Evolutionary conservation across 1,140 invertebrate genomes (phyloP), one percentile per base, ranked within the genome.

Genomic region (Platyura marginata): DNA sequence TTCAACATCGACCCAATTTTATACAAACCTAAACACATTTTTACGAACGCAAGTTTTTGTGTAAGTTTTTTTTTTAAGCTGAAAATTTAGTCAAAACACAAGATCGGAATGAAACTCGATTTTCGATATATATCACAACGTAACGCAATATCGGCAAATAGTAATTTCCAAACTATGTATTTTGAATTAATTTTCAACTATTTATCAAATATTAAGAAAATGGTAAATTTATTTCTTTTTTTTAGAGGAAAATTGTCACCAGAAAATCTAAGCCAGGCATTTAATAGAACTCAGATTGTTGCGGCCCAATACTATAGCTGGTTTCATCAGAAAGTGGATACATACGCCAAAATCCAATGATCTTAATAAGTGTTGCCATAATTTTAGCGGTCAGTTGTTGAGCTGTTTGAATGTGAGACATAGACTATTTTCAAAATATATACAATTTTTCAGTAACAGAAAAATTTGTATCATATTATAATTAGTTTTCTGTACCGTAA

Each of bases 221-320:
- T n/a, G n/a, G n/a, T n/a, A n/a, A n/a, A n/a, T n/a, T n/a, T 42
- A 4, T 42, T 36, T 50, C 52, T 45, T 43, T 42, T 42, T 75
- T 75, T 36, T 62, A 84, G 81, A 41, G 79, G 79, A 8, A 72
- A 78, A 47, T 66, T 81, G 51, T 80, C 79, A 37, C 78, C 80
- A 23, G 77, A 81, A 57, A 79, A 74, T 53, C 64, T 83, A 74
- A 52, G 74, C 61, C 58, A 77, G 46, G 75, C 76, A 1, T 57
- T 82, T 0, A 77, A 81, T 47, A 68, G 70, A 23, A 78, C 75
- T 5, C 67, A 69, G 46, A 55, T 61, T 34, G 72, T 72, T 41
- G 71, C 74, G 18, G 64, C 62, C 22, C 64, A 72, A 48, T 81
- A 77, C 49, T 80, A 76, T 51, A 70, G 74, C 48, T 79, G 77